A percentile compares a stretch with the other conserved stretches of the same genome.
These are phyloP conservation scores for Lycia hirtaria DNA, from an alignment of 2,888 invertebrate species.

Conservation along the genomic window DNA sequence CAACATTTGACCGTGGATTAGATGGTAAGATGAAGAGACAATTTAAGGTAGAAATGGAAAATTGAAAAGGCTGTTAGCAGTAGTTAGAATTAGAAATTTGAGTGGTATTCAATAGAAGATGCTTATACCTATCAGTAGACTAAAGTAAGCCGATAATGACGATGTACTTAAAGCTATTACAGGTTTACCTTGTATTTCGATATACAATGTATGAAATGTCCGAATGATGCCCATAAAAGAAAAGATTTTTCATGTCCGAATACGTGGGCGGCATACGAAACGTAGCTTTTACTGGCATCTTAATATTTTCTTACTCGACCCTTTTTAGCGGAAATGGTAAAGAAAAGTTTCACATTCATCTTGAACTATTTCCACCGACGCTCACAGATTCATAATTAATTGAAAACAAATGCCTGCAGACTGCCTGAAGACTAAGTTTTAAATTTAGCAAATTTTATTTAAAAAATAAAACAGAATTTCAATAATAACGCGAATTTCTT, in stretches of 20 bases:
- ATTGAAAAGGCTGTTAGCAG: too few relatives aligned
- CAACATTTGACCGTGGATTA: too few relatives aligned
- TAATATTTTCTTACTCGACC: conserved; percentile 2
- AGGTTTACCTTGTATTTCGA: background rate
- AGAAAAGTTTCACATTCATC: conserved; percentile 15
- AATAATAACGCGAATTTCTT: too few relatives aligned
- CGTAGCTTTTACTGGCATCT: background rate
- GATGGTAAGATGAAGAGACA: too few relatives aligned
- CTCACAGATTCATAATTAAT: conserved; percentile 21
- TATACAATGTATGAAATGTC: conserved; percentile 4
- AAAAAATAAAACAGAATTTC: conserved; percentile 1
- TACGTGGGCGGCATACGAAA: conserved; percentile 11
- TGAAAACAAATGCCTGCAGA: conserved; percentile 21
- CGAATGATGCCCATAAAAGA: conserved; percentile 7
- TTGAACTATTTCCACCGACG: conserved; percentile 14
- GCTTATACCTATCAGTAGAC: too few relatives aligned
- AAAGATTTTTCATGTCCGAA: conserved; percentile 12
- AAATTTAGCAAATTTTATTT: background rate
- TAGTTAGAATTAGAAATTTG: too few relatives aligned
- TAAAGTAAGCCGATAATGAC: too few relatives aligned
- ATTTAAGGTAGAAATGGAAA: too few relatives aligned
- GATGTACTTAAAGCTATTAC: background rate
- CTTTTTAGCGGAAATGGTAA: conserved; percentile 12
- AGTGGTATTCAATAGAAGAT: too few relatives aligned
- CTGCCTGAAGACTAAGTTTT: background rate